Base-by-base conservation (phyloP, 2,113 vertebrate species). In the Tupaia tana region DNA sequence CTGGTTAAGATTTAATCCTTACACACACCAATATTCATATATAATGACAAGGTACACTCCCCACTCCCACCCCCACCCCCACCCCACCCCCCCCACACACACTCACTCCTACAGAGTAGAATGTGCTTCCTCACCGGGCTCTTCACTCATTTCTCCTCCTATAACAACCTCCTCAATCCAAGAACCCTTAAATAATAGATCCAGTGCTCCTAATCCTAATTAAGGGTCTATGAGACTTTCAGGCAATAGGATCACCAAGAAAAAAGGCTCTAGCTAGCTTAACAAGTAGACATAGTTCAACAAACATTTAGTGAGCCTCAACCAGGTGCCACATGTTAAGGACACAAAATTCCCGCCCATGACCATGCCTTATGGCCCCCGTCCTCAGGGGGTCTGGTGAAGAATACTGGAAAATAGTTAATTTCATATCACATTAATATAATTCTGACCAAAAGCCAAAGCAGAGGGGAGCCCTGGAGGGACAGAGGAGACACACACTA, bases 391-490 rank as follows among this genome's bases (percentile, higher is more conserved):
- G 90, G 52, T 73, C 27, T 79, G 69, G n/a, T 54, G 43, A 81
- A 10, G 31, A 12, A 73, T 18, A 59, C 3, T 84, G 56, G 43
- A 43, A 78, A 81, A 59, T 0, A 10, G 54, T 25, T 66, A 31
- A 85, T 61, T 61, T 83, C 83, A 31, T 58, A 93, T 59, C 29
- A 95, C 19, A 74, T 58, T 81, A 24, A 58, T 27, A 67, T 29
- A 43, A 95, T 63, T n/a, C 73, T 43, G 64, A 6, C 27, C 20
- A 67, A 84, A 27, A 92, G 85, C 27, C 77, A 94, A 66, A 93
- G 87, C 64, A 86, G 18, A 66, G 22, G 11, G 10, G 10, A 90
- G 43, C 20, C 20, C 43, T 18, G 4, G 67, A 70, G 31, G 12
- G 20, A 12, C n/a, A 31, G 20, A 34, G 18, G 34, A 85, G 82